Base-by-base conservation (phyloP, 1,140 invertebrate genomes). In the Archivesica marissinica region DNA sequence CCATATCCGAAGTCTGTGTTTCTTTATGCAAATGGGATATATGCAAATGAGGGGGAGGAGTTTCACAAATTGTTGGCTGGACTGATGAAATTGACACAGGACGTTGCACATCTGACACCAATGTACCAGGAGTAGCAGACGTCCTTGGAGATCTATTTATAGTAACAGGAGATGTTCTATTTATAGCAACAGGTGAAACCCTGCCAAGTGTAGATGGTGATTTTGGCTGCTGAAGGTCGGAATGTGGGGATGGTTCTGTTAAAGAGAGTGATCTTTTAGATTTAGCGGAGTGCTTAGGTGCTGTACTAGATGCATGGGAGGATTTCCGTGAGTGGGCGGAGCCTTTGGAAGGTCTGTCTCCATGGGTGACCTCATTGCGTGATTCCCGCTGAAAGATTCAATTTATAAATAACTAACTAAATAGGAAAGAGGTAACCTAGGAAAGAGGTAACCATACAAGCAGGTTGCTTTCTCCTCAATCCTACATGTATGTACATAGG, bases 1-100 rank as follows among this genome's bases (percentile, higher is more conserved):
- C 80, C 80, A 30, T 61, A 64, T 61, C 80, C 41, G 74, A 68
- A n/a, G 80, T 83, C 54, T 83, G 80, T 25, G 80, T 83, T 44
- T 83, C 80, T 75, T 74, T 83, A 72, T 68, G 39, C 30, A 38
- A 54, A 59, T n/a, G 38, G 39, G n/a, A 30, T 41, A 0, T 41
- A 50, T 30, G 33, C 35, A 78, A 39, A 44, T 38, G 7, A 6
- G 54, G 75, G 30, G 75, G 76, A 2, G 76, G 76, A 59, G 76
- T 56, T 35, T 47, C 39, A 30, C 17, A 56, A 44, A 61, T 39
- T 76, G 15, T 76, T 1, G 70, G 56, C 15, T 83, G 47, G 17
- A 41, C 54, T 20, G 80, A 72, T 20, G 80, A 74, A 15, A 83
- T 75, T n/a, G 80, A 83, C 39, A 74, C 38, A 44, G 80, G 80